Evolutionary conservation across 1,140 invertebrate species (phyloP), one percentile per base, ranked within the genome.

Genomic region (Hyles euphorbiae): DNA sequence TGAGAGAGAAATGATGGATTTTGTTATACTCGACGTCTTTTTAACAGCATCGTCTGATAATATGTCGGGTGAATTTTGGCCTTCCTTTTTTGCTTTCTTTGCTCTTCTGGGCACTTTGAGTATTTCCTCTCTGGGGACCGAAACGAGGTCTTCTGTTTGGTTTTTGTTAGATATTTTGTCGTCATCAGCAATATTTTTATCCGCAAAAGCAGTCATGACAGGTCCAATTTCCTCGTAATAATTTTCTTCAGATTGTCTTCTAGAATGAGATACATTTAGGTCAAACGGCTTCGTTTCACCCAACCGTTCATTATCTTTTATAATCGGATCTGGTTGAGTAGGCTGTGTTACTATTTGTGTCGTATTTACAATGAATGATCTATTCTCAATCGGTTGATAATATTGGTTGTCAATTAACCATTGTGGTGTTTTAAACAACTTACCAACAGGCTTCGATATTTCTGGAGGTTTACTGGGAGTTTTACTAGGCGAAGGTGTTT

Each of bases 181-280:
- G 47, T 88, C 83, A 53, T 88, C 83, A 3, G 83, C 82, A 56
- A 84, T 63, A 51, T 81, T 83, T 47, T 73, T 74, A 55, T 76
- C 73, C 1, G 54, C 34, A n/a, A 55, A 32, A 22, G 34, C 54
- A 32, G 61, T 34, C 10, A 64, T 45, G 2, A 72, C 49, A 0
- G 85, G 83, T 67, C 83, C 83, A 11, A 88, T 88, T 72, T 88
- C 83, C 70, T 88, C 86, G 51, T 88, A 88, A 51, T 81, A 80
- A 60, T 88, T 83, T 54, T 88, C 86, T 53, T 76, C 80, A 3
- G 71, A 68, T 56, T 73, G 59, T 51, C 62, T 69, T 54, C 72
- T 74, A 7, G 48, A 12, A 56, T 68, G 53, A 48, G 61, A 12
- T 32, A 49, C 56, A 7, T 58, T 11, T n/a, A 56, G 55, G 7